Evolutionary conservation across 2,113 vertebrate genomes (phyloP).

Genomic region (Formicarius rufipectus): DNA sequence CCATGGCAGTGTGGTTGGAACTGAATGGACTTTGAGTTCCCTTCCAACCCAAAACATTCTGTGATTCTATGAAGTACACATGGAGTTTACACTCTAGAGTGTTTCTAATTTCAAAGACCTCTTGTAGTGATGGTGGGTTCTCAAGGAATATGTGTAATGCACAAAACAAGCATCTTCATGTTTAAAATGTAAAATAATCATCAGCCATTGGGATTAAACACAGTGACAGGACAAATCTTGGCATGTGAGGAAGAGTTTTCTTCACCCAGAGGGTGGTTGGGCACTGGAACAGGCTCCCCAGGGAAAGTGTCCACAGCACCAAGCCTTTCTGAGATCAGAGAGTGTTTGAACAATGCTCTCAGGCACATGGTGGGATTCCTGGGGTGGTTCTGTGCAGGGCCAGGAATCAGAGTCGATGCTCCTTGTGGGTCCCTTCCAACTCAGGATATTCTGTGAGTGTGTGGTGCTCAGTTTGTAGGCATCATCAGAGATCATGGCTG

Average conservation of each 20-base stretch:
- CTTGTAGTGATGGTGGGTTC: background rate
- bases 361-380: background rate
- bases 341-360: background rate
- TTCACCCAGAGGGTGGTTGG: background rate
- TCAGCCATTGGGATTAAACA: background rate
- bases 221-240: background rate
- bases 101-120: background rate
- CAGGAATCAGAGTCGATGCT: background rate
- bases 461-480: background rate
- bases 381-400: background rate
- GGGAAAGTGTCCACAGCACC: background rate
- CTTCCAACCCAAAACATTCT: background rate
- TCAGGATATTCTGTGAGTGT: background rate
- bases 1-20: background rate
- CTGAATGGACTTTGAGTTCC: background rate
- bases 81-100: accelerated
- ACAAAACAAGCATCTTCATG: background rate
- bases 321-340: background rate
- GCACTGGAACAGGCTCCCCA: background rate
- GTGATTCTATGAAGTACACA: accelerated
- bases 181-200: background rate
- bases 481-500: background rate
- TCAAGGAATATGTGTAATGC: background rate
- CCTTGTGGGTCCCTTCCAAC: background rate
- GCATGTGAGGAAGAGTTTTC: accelerated